Percentiles rank a stretch among this genome's conserved stretches.
phyloP scores from a whole-genome alignment of 2,797 vertebrate genomes.

The Nyctalus aviator region DNA sequence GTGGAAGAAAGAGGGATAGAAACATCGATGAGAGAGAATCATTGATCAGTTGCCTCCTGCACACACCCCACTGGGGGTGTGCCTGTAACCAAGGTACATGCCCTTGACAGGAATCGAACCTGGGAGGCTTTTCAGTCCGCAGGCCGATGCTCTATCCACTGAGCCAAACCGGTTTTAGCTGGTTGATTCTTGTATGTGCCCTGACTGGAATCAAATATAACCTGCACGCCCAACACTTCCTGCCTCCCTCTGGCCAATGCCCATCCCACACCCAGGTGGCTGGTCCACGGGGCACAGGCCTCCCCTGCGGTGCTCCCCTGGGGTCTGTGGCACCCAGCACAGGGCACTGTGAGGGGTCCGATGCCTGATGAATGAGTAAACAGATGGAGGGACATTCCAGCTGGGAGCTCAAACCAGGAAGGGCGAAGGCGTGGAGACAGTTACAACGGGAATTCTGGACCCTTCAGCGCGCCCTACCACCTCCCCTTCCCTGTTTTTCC shows the following conservation, averaged over 20 bases:
- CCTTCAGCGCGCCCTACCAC: neutral
- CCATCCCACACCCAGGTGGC: neutral
- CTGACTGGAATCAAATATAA: neutral
- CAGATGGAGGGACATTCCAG: neutral
- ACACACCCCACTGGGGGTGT: too few relatives aligned
- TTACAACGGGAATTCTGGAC: neutral
- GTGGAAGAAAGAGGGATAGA: too few relatives aligned
- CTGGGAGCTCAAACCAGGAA: neutral
- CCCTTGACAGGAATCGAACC: too few relatives aligned
- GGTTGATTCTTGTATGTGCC: neutral
- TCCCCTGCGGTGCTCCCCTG: neutral
- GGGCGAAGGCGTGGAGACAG: fast-evolving
- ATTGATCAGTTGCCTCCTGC: too few relatives aligned
- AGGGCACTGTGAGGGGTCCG: neutral
- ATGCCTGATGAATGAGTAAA: neutral
- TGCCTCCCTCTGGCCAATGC: neutral
- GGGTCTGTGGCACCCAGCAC: neutral
- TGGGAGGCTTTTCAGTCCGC: too few relatives aligned
- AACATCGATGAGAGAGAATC: too few relatives aligned
- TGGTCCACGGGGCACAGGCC: fast-evolving
- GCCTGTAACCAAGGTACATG: too few relatives aligned
- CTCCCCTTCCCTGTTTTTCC: too few relatives aligned
- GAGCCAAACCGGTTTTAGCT: too few relatives aligned
- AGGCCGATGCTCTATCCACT: too few relatives aligned
- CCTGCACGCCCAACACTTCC: neutral